Evolutionary conservation across 2,113 vertebrate genomes (phyloP), one percentile per base, ranked within the genome.

Genomic region (Gobius niger): DNA sequence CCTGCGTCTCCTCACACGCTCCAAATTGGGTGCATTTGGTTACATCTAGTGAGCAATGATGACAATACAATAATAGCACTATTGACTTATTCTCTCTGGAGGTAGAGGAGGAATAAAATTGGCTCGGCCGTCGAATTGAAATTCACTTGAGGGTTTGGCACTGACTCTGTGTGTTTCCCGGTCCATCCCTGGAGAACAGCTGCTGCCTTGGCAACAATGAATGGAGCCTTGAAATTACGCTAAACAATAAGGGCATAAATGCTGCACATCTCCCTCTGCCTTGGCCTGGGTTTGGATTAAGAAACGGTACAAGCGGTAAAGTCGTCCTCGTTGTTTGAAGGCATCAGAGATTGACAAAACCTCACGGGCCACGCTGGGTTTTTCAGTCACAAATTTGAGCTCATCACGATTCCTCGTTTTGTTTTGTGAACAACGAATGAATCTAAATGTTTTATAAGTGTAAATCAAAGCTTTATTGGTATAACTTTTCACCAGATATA

Each of bases 71-170:
- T 77, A 82, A 88, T 83, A 78, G 74, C 6, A 62, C 75, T 82
- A 82, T 88, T 88, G 81, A 73, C 70, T 81, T 82, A 85, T 83
- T 82, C 76, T 82, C 81, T 79, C 57, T 46, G 63, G 72, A 73
- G 77, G 83, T 78, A 72, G 81, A 83, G 15, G 53, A 66, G 75
- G 76, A 41, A 77, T 72, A 83, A 85, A 86, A 80, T 82, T 75
- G 75, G 68, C 77, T 62, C 0, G 65, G 69, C 77, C 74, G 77
- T 83, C 80, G 65, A 72, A 78, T 86, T 76, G 47, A 72, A 75
- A 81, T 85, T 79, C 79, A 77, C 71, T 73, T n/a, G 84, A 78
- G 82, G 77, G 65, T 77, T 83, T 82, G 82, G 80, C 57, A 51
- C 71, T 12, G 54, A 65, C 68, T 71, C 64, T 65, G 63, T 59